phyloP scores from a whole-genome alignment of 2,888 invertebrate species.

The Apotomis betuletana region DNA sequence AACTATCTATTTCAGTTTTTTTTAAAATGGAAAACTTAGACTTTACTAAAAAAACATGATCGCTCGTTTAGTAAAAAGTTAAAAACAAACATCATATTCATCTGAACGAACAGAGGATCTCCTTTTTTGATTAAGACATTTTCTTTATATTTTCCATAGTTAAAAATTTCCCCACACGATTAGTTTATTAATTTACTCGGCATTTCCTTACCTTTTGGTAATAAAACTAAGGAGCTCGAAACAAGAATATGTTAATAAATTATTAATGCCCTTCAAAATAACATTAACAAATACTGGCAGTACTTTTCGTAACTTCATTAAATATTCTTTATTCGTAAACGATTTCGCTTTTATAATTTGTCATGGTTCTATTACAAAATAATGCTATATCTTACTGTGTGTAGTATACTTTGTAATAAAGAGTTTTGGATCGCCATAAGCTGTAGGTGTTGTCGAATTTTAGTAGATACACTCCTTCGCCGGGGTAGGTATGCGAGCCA shows the following conservation, averaged over 20 bases:
- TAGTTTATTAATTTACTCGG: no score
- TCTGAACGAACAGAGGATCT: no score
- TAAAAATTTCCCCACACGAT: no score
- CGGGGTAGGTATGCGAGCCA: conserved; percentile 98
- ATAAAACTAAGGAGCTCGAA: neutral
- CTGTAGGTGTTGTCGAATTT: conserved; percentile 99
- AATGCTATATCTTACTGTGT: conserved; percentile 84
- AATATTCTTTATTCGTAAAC: conserved; percentile 47
- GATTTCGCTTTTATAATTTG: conserved; percentile 48
- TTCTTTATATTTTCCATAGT: no score
- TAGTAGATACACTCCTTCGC: conserved; percentile 97
- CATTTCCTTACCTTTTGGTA: neutral
- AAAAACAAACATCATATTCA: no score
- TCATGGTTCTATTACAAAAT: conserved; percentile 55
- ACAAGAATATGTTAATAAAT: conserved; percentile 37
- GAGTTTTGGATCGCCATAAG: conserved; percentile 98
- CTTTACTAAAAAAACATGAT: no score
- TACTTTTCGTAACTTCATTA: conserved; percentile 42
- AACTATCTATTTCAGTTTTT: no score
- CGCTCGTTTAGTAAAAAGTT: no score
- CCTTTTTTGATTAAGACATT: no score
- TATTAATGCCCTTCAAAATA: conserved; percentile 49
- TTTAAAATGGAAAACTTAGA: no score
- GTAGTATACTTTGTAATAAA: conserved; percentile 99
- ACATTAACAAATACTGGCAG: conserved; percentile 47